Conservation (phyloP, 2,797 vertebrate genomes). For the Atherinosoma microstoma region DNA sequence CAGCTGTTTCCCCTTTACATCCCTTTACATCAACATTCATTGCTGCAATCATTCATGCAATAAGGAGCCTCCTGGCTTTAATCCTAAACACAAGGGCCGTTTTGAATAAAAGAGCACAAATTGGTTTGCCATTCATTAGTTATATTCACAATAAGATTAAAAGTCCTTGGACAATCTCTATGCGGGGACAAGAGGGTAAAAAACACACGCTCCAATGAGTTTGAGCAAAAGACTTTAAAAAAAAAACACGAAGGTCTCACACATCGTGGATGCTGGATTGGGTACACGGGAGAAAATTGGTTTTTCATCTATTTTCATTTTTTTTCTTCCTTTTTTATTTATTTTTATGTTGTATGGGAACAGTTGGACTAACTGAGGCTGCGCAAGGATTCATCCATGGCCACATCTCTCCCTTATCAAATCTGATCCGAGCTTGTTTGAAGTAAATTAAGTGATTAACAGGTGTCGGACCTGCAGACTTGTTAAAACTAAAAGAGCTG, state of each 20-base stretch:
- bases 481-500: slow-evolving; percentile 81
- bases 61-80: slow-evolving; percentile 41
- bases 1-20: neutral
- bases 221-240: slow-evolving; percentile 58
- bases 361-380: slow-evolving; percentile 50
- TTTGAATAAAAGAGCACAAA: slow-evolving; percentile 73
- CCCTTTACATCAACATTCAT: slow-evolving; percentile 65
- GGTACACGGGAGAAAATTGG: slow-evolving; percentile 81
- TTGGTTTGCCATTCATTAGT: slow-evolving; percentile 92
- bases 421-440: slow-evolving; percentile 80
- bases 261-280: slow-evolving; percentile 76
- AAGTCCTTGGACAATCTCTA: slow-evolving; percentile 83
- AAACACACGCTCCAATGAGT: slow-evolving; percentile 83
- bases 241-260: slow-evolving; percentile 67
- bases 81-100: slow-evolving; percentile 43
- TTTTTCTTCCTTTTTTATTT: neutral
- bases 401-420: slow-evolving; percentile 9
- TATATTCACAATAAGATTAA: slow-evolving; percentile 91
- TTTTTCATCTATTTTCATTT: slow-evolving; percentile 64
- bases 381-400: slow-evolving; percentile 23
- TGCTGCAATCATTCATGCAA: slow-evolving; percentile 62
- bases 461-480: slow-evolving; percentile 60
- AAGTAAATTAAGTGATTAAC: slow-evolving; percentile 88
- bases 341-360: slow-evolving; percentile 74
- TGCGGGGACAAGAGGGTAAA: slow-evolving; percentile 40